Base-by-base conservation (phyloP, 2,113 vertebrate species). In the Nesogale talazaci region DNA sequence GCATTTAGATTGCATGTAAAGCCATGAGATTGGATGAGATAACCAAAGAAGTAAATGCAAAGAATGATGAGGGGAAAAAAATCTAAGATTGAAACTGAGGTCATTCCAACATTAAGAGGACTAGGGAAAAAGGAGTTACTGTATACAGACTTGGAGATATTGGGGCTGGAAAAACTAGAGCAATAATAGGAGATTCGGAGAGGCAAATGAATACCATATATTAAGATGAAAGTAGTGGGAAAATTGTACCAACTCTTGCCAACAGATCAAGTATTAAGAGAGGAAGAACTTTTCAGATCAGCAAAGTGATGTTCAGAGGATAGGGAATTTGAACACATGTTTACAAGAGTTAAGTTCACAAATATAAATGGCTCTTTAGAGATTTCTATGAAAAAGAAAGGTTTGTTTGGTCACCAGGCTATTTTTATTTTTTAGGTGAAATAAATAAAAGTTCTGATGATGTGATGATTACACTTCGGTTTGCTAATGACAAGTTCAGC, bases 1-100 rank as follows among this genome's bases (percentile, higher is more conserved):
- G 83, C 94, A 95, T 88, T 94, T 83, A 92, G 80, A 92, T 61
- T 88, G 34, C 57, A 75, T 42, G 34, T 46, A 94, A 81, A 92
- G n/a, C 63, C n/a, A 22, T 79, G 46, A 65, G 82, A 80, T 65
- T 25, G 67, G 57, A 40, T 76, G 40, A 90, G 65, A 75, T 82
- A 25, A 92, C 83, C 1, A 40, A 86, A 16, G 15, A 83, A 69
- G 25, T 17, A 88, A 92, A 31, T 72, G 29, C 22, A 92, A 79
- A 78, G 46, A 88, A 78, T 75, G 38, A 83, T 61, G 29, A 83
- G 1, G 6, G 25, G 25, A 61, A 61, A 61, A 36, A 57, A 87
- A 52, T 40, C 9, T 46, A 61, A 8, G 59, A 19, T 4, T 61
- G 57, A 79, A 23, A 78, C 9, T 20, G 40, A 20, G 2, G 19